phyloP scores from a whole-genome alignment of 2,797 vertebrate species.

The Sebastes reedi region DNA sequence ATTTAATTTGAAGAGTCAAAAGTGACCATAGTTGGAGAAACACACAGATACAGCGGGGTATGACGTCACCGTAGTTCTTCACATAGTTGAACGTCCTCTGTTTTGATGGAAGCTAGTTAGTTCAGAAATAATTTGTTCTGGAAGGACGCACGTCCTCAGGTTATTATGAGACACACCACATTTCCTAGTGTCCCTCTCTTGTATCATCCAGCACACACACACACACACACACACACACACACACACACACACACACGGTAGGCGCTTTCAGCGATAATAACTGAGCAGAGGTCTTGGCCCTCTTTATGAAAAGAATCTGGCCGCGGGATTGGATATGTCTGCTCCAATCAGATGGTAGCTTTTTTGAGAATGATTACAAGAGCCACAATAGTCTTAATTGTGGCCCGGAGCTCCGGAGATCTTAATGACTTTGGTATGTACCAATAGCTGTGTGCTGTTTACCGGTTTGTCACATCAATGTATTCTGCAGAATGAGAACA shows the following conservation, averaged over 20 bases:
- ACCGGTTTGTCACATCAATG: conserved; percentile 24
- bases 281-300: conserved; percentile 63
- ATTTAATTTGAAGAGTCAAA: too few relatives aligned
- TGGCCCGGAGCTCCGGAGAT: conserved; percentile 56
- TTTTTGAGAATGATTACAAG: conserved; percentile 63
- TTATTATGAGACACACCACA: conserved; percentile 56
- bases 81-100: conserved; percentile 37
- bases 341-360: conserved; percentile 67
- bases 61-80: not conserved
- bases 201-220: conserved; percentile 3
- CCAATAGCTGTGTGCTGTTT: conserved; percentile 33
- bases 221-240: not conserved
- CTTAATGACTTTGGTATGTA: conserved; percentile 64
- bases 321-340: conserved; percentile 67
- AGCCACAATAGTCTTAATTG: conserved; percentile 71
- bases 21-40: too few relatives aligned
- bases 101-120: conserved; percentile 58
- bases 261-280: conserved; percentile 73
- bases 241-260: not conserved
- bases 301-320: conserved; percentile 72
- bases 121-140: conserved; percentile 61
- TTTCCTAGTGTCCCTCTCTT: conserved; percentile 22
- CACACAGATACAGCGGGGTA: not conserved
- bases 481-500: not conserved
- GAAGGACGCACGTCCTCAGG: conserved; percentile 56